These are phyloP conservation scores for Patella caerulea DNA, from an alignment of 2,888 invertebrate genomes.

Conservation along the genomic window DNA sequence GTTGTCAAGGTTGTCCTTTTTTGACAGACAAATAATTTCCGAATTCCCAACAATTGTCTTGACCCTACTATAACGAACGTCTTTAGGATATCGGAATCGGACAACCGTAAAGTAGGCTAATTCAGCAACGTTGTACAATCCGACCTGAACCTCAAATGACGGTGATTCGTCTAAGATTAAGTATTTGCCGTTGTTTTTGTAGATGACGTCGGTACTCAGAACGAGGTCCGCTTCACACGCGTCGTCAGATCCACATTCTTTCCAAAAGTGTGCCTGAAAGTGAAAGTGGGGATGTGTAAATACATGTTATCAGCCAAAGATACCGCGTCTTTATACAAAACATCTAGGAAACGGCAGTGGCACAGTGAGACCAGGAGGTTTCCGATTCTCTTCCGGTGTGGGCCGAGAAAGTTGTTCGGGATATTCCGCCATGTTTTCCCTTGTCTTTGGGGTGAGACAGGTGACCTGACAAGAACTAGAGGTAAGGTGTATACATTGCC, in stretches of 20 bases:
- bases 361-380: no score
- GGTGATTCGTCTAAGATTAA: constrained; percentile 44
- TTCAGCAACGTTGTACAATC: constrained; percentile 48
- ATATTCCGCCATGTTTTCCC: no score
- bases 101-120: constrained; percentile 47
- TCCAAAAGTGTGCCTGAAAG: constrained; percentile 42
- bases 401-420: no score
- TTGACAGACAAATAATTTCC: constrained; percentile 33
- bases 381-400: no score
- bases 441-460: no score
- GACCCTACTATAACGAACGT: constrained; percentile 35
- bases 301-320: no score
- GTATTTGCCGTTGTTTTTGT: constrained; percentile 25
- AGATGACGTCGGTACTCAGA: constrained; percentile 29
- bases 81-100: constrained; percentile 40
- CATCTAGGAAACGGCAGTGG: no score
- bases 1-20: background rate
- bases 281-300: no score
- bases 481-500: no score
- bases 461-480: no score
- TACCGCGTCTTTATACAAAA: no score
- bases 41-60: constrained; percentile 30
- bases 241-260: constrained; percentile 46
- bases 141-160: constrained; percentile 40
- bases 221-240: constrained; percentile 45